Evolutionary conservation across 2,797 vertebrate species (phyloP).

Genomic region (Galaxias olidus): DNA sequence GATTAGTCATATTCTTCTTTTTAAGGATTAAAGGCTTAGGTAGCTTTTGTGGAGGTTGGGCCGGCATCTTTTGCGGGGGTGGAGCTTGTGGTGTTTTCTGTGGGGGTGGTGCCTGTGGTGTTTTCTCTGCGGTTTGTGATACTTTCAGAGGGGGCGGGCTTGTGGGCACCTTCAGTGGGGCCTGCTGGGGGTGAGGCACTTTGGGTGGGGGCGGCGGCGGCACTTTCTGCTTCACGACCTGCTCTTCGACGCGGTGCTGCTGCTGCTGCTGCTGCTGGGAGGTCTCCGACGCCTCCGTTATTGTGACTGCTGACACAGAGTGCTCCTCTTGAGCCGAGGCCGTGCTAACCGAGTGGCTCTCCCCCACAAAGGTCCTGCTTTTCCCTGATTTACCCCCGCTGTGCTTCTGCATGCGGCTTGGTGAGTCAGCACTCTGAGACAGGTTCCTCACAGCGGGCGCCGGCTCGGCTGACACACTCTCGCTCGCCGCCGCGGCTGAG

Average conservation of each 20-base stretch:
- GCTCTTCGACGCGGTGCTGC: constrained; percentile 57
- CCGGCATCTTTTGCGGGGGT: too few species aligned
- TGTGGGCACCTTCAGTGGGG: too few species aligned
- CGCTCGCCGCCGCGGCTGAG: constrained; percentile 54
- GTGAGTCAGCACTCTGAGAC: constrained; percentile 63
- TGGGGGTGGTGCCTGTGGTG: constrained; percentile 12
- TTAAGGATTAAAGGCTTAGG: constrained; percentile 56
- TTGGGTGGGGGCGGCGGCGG: constrained; percentile 19
- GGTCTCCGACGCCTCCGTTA: constrained; percentile 55
- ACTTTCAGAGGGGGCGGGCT: too few species aligned
- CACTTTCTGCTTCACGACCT: constrained; percentile 54
- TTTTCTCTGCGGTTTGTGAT: too few species aligned
- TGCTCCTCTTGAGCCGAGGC: constrained; percentile 68
- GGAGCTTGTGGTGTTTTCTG: constrained; percentile 51
- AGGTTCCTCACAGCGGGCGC: constrained; percentile 72
- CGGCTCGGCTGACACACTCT: constrained; percentile 55
- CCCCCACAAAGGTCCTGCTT: constrained; percentile 62
- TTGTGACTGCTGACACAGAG: constrained; percentile 61
- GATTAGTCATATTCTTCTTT: constrained; percentile 60
- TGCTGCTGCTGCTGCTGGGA: constrained; percentile 60
- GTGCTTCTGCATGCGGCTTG: constrained; percentile 62
- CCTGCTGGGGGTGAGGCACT: too few species aligned
- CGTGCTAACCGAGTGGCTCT: constrained; percentile 36
- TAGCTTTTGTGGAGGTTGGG: too few species aligned
- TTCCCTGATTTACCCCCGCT: constrained; percentile 67